These are phyloP conservation scores for Eciton burchellii DNA, from an alignment of 1,140 invertebrate genomes.

Conservation along the genomic window DNA sequence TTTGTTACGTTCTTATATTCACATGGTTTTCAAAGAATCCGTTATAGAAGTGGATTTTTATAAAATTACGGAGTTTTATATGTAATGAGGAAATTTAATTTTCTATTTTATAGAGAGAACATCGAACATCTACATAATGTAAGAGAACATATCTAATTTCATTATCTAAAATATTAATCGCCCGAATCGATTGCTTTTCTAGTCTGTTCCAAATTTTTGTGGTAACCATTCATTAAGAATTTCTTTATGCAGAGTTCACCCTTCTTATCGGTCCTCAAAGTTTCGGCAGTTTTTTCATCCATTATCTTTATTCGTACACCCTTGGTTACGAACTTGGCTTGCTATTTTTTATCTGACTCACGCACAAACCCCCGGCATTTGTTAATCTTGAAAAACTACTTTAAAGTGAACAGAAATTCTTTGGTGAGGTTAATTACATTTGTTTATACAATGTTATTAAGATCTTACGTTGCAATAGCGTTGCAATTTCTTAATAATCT, in stretches of 20 bases:
- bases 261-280: slow-evolving; percentile 77
- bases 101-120: neutral
- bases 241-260: slow-evolving; percentile 83
- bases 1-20: neutral
- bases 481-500: neutral
- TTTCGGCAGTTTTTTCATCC: slow-evolving; percentile 79
- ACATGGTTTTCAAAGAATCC: too few species aligned
- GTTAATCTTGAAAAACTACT: slow-evolving; percentile 24
- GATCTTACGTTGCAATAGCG: too few species aligned
- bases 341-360: slow-evolving; percentile 37
- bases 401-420: neutral
- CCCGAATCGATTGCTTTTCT: slow-evolving; percentile 83
- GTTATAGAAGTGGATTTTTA: too few species aligned
- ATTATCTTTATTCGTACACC: slow-evolving; percentile 75
- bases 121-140: neutral
- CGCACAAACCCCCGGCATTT: slow-evolving; percentile 30
- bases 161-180: slow-evolving; percentile 78
- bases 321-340: slow-evolving; percentile 70
- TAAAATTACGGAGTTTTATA: too few species aligned
- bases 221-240: slow-evolving; percentile 73
- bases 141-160: neutral
- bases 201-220: slow-evolving; percentile 81
- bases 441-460: slow-evolving; percentile 18
- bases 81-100: too few species aligned
- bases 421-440: neutral